Conservation (phyloP, 2,888 invertebrate genomes). For the Scaptomyza flava region DNA sequence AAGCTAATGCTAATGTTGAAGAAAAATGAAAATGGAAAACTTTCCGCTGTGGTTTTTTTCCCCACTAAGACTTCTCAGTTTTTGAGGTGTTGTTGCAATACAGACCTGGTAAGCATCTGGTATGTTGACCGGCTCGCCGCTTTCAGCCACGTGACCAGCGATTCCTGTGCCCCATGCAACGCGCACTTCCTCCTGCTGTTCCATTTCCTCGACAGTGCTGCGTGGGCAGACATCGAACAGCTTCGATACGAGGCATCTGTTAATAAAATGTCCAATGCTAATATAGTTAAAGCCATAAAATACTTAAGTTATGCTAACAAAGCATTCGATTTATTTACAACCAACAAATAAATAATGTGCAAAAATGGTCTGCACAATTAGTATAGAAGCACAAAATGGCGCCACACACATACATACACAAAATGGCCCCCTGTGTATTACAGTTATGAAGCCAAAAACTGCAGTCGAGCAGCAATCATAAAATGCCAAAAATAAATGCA, state of each 20-base stretch:
- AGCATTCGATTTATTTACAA: background rate
- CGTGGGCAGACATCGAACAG: conserved; percentile 97
- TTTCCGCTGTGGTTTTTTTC: conserved; percentile 29
- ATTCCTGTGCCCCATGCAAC: conserved; percentile 98
- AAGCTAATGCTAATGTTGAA: background rate
- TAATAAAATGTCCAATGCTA: conserved; percentile 15
- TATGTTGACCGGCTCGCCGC: conserved; percentile 96
- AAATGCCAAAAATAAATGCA: conserved; percentile 75
- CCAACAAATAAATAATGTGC: conserved; percentile 3
- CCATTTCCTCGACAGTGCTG: conserved; percentile 96
- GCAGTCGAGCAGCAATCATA: conserved; percentile 62
- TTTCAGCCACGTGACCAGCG: conserved; percentile 96
- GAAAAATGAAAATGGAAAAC: conserved; percentile 24
- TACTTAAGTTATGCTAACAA: conserved; percentile 13
- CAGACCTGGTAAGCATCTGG: conserved; percentile 96
- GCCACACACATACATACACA: conserved; percentile 18
- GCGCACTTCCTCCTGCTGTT: conserved; percentile 95
- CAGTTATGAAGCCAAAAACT: conserved; percentile 50
- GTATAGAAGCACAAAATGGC: conserved; percentile 37
- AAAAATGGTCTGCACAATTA: conserved; percentile 27
- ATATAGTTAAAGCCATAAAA: conserved; percentile 12
- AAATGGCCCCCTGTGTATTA: conserved; percentile 24
- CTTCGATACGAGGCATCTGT: conserved; percentile 94
- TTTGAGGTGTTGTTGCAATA: conserved; percentile 14
- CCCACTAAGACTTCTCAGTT: no score